A percentile compares a stretch with the other conserved stretches of the same genome.
Evolutionary conservation across 2,113 vertebrate species (phyloP).

Genomic region (Sialia sialis): DNA sequence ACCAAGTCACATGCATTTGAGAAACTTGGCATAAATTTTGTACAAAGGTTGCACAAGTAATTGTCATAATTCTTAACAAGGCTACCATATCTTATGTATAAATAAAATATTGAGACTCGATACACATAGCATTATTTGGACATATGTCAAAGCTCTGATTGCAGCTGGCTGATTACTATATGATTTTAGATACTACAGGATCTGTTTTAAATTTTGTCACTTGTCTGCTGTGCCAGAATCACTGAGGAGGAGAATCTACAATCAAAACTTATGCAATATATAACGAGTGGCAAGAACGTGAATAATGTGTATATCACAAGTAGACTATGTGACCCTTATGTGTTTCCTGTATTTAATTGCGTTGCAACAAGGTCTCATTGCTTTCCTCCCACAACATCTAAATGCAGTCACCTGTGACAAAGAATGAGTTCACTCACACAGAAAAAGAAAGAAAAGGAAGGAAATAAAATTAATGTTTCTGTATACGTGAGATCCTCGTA

Average conservation of each 20-base stretch:
- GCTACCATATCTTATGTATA: background rate
- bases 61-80: background rate
- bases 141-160: background rate
- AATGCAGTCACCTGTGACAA: background rate
- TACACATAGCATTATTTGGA: background rate
- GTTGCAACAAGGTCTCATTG: background rate
- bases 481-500: background rate
- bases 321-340: background rate
- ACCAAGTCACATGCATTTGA: background rate
- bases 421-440: background rate
- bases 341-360: background rate
- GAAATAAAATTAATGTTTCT: background rate
- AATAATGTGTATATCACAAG: accelerated
- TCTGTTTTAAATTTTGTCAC: background rate
- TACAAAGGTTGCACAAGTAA: background rate
- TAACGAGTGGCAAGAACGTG: background rate
- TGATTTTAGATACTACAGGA: background rate
- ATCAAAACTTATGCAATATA: background rate
- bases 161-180: background rate
- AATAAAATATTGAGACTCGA: background rate
- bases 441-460: background rate
- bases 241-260: background rate
- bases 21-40: background rate
- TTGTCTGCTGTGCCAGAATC: background rate
- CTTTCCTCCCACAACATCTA: background rate